These are phyloP conservation scores for Cyprinus carpio DNA, from an alignment of 2,113 vertebrate species.

Conservation along the genomic window DNA sequence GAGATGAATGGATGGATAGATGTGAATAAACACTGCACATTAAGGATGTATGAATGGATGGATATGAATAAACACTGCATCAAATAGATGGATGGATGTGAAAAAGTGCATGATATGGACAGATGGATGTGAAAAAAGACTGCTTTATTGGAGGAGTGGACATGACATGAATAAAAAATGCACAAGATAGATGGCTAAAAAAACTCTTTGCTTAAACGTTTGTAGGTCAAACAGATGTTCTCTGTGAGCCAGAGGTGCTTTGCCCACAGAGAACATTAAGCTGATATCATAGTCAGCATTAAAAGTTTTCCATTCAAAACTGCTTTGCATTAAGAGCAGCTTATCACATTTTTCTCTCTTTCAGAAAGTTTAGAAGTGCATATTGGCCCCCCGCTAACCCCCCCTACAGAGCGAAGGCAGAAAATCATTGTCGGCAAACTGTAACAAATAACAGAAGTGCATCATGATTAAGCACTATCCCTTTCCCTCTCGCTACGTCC, in stretches of 20 bases:
- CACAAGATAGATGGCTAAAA: neutral
- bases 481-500: conserved; percentile 38
- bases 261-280: neutral
- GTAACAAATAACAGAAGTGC: conserved; percentile 54
- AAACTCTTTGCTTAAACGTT: neutral
- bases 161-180: neutral
- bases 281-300: conserved; percentile 17
- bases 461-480: conserved; percentile 52
- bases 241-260: neutral
- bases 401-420: conserved; percentile 16
- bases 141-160: neutral
- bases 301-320: neutral
- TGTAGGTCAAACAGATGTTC: conserved; percentile 10
- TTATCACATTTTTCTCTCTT: conserved; percentile 38
- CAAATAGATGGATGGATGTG: neutral
- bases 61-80: no score
- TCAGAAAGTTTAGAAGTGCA: conserved; percentile 41
- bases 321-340: conserved; percentile 21
- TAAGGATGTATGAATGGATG: neutral
- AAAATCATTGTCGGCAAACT: conserved; percentile 50
- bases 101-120: neutral
- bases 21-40: no score
- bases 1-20: neutral
- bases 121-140: neutral
- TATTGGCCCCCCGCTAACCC: conserved; percentile 38